Percentiles rank a stretch among this genome's conserved stretches.
Evolutionary conservation across 2,888 invertebrate genomes (phyloP).

Genomic region (Bembecia ichneumoniformis): DNA sequence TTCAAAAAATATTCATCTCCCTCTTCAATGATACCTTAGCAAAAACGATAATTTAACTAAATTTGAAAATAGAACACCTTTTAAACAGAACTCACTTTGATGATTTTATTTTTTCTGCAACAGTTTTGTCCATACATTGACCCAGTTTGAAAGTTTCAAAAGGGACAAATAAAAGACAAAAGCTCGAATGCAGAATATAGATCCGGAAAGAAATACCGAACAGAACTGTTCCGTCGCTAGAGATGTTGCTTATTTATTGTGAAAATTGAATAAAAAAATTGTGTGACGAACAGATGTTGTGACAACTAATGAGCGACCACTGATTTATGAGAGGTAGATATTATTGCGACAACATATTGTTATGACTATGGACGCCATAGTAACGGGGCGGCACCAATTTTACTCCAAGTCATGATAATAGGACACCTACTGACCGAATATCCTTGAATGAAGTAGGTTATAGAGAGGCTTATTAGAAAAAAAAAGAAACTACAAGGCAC

Average conservation of each 20-base stretch:
- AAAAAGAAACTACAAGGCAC: too few relatives aligned
- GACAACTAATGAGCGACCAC: not conserved
- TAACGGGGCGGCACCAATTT: constrained; percentile 27
- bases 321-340: not conserved
- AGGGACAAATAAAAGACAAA: not conserved
- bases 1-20: too few relatives aligned
- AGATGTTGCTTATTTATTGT: not conserved
- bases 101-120: constrained; percentile 50
- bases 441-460: not conserved
- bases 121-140: constrained; percentile 74
- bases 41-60: not conserved
- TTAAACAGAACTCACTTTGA: constrained; percentile 40
- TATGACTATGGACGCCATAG: constrained; percentile 46
- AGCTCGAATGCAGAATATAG: not conserved
- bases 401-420: constrained; percentile 23
- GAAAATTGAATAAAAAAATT: not conserved
- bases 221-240: not conserved
- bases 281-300: not conserved
- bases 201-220: not conserved
- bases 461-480: not conserved
- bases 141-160: constrained; percentile 63
- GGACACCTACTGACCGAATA: not conserved
- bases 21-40: too few relatives aligned
- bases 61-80: not conserved
- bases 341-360: constrained; percentile 19